Evolutionary conservation across 2,113 vertebrate genomes (phyloP).

Genomic region (Procapra przewalskii): DNA sequence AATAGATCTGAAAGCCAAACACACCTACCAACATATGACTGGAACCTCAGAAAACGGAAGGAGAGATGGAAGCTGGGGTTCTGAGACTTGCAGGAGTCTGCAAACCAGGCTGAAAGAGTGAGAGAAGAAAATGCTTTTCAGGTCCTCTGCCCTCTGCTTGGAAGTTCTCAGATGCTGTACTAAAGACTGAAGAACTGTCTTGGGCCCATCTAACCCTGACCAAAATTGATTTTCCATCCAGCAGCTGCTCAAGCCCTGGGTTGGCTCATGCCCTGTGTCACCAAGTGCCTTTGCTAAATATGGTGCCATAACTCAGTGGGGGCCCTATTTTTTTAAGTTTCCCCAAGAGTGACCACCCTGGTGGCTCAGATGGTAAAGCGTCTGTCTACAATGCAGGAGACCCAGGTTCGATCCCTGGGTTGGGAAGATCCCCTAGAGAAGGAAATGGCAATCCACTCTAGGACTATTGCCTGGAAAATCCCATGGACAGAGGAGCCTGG

Average conservation of each 20-base stretch:
- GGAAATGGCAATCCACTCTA: no score
- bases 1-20: background rate
- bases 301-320: background rate
- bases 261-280: background rate
- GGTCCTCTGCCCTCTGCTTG: background rate
- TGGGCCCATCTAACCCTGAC: background rate
- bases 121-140: background rate
- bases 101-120: background rate
- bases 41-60: background rate
- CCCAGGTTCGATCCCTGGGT: no score
- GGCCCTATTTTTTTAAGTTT: background rate
- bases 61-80: background rate
- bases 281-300: background rate
- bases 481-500: no score
- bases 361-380: no score
- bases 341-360: background rate
- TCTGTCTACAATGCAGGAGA: no score
- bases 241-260: background rate
- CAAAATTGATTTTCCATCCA: constrained; percentile 20
- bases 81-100: background rate
- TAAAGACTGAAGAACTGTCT: background rate
- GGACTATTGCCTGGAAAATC: no score
- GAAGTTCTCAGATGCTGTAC: background rate
- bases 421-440: no score
- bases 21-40: accelerated